Evolutionary conservation across 2,888 invertebrate species (phyloP).

Genomic region (Rhorus exstirpatorius): DNA sequence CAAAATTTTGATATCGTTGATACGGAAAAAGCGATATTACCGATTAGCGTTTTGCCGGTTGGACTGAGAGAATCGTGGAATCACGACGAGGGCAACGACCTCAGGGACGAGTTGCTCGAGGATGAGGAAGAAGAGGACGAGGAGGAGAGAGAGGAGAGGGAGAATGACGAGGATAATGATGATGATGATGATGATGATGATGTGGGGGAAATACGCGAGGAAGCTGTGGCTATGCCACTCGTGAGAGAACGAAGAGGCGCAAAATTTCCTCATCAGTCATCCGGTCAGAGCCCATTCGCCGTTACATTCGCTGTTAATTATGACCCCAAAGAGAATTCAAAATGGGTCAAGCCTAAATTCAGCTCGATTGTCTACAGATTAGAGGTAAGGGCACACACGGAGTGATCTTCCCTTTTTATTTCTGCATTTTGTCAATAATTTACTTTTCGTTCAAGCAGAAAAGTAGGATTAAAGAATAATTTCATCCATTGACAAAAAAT

Average conservation of each 20-base stretch:
- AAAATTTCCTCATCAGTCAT: conserved; percentile 73
- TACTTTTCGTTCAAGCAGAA: neutral
- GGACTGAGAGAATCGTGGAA: conserved; percentile 65
- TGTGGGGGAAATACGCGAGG: conserved; percentile 60
- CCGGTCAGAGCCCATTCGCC: conserved; percentile 91
- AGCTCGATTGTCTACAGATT: conserved; percentile 96
- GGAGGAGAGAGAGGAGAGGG: conserved; percentile 66
- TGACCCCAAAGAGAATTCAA: conserved; percentile 89
- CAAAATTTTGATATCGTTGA: conserved; percentile 34
- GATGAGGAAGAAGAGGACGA: conserved; percentile 60
- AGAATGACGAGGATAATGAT: conserved; percentile 70
- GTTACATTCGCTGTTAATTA: conserved; percentile 93
- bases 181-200: conserved; percentile 64
- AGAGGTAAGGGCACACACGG: conserved; percentile 80
- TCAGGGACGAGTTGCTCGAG: conserved; percentile 62
- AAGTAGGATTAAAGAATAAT: too few species aligned
- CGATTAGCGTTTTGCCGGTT: conserved; percentile 46
- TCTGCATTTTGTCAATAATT: conserved; percentile 10
- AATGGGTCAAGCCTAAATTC: conserved; percentile 96
- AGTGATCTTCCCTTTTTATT: too few species aligned
- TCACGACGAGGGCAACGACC: conserved; percentile 50
- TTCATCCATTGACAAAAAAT: too few species aligned
- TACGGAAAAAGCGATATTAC: conserved; percentile 42
- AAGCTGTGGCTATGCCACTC: conserved; percentile 64
- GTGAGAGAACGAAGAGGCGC: conserved; percentile 75